Conservation (phyloP, 2,797 vertebrate species). For the Melanotaenia parkinsoni region DNA sequence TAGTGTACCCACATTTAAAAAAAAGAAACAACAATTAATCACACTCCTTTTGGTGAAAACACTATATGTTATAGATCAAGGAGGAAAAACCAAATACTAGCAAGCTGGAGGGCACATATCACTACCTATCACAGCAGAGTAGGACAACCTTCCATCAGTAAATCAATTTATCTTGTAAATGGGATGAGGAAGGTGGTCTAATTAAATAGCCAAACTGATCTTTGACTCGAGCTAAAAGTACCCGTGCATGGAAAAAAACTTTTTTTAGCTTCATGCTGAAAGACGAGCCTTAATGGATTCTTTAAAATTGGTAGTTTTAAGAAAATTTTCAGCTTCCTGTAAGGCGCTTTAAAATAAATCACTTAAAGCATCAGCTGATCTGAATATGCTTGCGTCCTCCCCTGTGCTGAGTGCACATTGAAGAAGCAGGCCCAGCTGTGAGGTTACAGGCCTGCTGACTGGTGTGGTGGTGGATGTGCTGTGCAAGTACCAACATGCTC, state of each 20-base stretch:
- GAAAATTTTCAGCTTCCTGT: not conserved
- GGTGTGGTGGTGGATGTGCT: constrained; percentile 25
- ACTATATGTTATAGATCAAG: not conserved
- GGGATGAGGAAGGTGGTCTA: not conserved
- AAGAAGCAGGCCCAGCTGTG: constrained; percentile 7
- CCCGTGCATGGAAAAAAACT: not conserved
- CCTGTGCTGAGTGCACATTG: not conserved
- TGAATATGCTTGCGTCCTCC: not conserved
- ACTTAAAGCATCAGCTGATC: not conserved
- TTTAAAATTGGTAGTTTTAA: not conserved
- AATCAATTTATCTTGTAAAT: not conserved
- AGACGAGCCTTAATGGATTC: not conserved
- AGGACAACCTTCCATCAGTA: not conserved
- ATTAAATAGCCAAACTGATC: not conserved
- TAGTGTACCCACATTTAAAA: not conserved
- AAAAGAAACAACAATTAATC: no score
- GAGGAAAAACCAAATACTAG: not conserved
- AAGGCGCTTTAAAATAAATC: not conserved
- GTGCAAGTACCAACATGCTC: constrained; percentile 28
- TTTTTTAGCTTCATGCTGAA: not conserved
- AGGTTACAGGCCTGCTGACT: constrained; percentile 44
- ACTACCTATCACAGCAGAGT: not conserved
- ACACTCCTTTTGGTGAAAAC: no score
- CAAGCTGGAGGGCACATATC: not conserved
- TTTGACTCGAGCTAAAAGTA: no score